Evolutionary conservation across 1,140 invertebrate genomes (phyloP).

Genomic region (Drosophila carrolli): DNA sequence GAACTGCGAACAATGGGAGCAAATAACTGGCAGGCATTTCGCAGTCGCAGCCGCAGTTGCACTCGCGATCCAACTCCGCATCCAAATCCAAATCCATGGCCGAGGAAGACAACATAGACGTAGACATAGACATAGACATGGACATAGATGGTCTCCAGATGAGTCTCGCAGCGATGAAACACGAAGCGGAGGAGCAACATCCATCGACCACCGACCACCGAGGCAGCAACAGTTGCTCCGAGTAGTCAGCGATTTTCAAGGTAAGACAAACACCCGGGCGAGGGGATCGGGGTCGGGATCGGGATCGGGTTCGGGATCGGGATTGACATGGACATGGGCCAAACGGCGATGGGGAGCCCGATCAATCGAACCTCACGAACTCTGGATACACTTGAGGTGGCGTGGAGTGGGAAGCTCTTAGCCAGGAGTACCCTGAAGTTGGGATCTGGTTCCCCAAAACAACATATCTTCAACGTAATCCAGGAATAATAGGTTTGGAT

Average conservation of each 20-base stretch:
- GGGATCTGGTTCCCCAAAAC: background rate
- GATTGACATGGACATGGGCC: background rate
- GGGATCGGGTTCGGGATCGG: background rate
- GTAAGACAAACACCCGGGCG: conserved; percentile 62
- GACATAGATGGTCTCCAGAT: conserved; percentile 51
- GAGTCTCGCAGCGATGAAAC: conserved; percentile 47
- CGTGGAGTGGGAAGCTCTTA: background rate
- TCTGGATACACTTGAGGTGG: conserved; percentile 23
- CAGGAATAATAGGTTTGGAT: background rate
- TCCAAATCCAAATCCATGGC: background rate
- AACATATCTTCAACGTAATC: background rate
- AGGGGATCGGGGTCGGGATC: background rate
- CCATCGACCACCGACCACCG: conserved; percentile 67
- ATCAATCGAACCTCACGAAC: conserved; percentile 18
- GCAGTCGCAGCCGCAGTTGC: conserved; percentile 20
- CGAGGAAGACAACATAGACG: conserved; percentile 19
- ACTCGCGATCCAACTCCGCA: background rate
- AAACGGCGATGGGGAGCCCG: conserved; percentile 13
- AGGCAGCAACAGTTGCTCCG: conserved; percentile 55
- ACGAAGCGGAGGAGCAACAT: conserved; percentile 44
- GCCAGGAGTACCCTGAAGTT: background rate
- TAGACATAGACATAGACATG: conserved; percentile 30
- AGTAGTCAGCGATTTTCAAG: conserved; percentile 75
- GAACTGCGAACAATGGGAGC: conserved; percentile 80
- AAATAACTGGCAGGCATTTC: conserved; percentile 80